Evolutionary conservation across 2,113 vertebrate species (phyloP), one percentile per base, ranked within the genome.

Genomic region (Protomyctophum bolini): DNA sequence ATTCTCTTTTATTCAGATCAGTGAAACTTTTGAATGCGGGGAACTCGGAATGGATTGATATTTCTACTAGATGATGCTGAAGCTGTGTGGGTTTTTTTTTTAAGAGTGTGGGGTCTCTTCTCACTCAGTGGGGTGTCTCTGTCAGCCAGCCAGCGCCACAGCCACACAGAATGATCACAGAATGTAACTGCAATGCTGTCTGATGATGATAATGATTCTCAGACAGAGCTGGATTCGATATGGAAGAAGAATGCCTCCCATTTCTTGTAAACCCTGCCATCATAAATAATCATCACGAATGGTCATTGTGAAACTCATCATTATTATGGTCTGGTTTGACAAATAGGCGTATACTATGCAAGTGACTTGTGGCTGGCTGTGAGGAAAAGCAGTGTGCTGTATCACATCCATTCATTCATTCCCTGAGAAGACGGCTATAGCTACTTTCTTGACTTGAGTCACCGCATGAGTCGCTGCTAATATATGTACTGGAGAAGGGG

Each of bases 151-250:
- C 21, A 21, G 21, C 21, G n/a, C n/a, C n/a, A 4, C 33, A 41
- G 33, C 33, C 33, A 41, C 33, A 41, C 33, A 41, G 33, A 41
- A 54, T 86, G 76, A 81, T 82, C 70, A 73, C 75, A 77, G 68
- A 76, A 72, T 83, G 81, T 75, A 86, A 51, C 78, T 71, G 82
- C 76, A 76, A 72, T 79, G 65, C 79, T 85, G 71, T 64, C 54
- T 73, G 63, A 65, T 68, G 63, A 28, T 68, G 33, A 41, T 1
- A 6, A 41, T 41, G 33, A 41, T 41, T 21, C 21, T 21, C 21
- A 21, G 21, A 21, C 21, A 58, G 52, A 33, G 28, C 50, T 67
- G 58, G 61, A 9, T 72, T 70, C 4, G 10, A 52, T 64, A 11
- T 47, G 6, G 11, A 6, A 6, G 11, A 6, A 6, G 63, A 45